Evolutionary conservation across 1,140 invertebrate species (phyloP).

Genomic region (Leptinotarsa undecemlineata): DNA sequence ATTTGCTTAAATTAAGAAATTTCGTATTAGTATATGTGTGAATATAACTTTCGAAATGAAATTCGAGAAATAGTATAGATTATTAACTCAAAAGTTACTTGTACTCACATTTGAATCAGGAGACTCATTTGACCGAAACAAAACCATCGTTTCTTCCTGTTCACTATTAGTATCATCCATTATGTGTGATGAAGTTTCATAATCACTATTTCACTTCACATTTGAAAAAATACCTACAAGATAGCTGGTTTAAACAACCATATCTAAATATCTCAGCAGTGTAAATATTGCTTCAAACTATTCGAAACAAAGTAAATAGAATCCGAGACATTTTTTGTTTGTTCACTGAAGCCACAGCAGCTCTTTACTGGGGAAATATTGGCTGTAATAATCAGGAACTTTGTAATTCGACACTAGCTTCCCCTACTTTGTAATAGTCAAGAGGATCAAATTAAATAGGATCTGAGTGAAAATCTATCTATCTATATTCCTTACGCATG

Average conservation of each 20-base stretch:
- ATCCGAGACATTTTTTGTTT: background rate
- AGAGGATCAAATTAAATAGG: conserved; percentile 17
- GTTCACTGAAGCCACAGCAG: conserved; percentile 12
- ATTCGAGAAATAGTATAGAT: too few species aligned
- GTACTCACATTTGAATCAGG: background rate
- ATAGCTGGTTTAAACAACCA: background rate
- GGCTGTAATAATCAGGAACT: conserved; percentile 5
- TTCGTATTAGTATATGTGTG: too few species aligned
- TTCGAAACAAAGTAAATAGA: background rate
- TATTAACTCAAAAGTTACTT: background rate
- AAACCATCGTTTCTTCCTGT: background rate
- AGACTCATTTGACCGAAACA: background rate
- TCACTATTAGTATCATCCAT: background rate
- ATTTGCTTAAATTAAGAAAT: too few species aligned
- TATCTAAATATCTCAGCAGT: background rate
- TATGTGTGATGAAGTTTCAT: background rate
- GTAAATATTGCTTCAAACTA: background rate
- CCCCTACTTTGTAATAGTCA: background rate
- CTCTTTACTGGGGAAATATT: conserved; percentile 15
- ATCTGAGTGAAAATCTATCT: conserved; percentile 13
- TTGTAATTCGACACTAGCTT: conserved; percentile 11
- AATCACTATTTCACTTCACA: background rate
- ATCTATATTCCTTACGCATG: conserved; percentile 18
- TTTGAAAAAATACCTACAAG: background rate
- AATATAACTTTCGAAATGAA: too few species aligned